Base-by-base conservation (phyloP, 2,113 vertebrate genomes). In the Solea senegalensis region DNA sequence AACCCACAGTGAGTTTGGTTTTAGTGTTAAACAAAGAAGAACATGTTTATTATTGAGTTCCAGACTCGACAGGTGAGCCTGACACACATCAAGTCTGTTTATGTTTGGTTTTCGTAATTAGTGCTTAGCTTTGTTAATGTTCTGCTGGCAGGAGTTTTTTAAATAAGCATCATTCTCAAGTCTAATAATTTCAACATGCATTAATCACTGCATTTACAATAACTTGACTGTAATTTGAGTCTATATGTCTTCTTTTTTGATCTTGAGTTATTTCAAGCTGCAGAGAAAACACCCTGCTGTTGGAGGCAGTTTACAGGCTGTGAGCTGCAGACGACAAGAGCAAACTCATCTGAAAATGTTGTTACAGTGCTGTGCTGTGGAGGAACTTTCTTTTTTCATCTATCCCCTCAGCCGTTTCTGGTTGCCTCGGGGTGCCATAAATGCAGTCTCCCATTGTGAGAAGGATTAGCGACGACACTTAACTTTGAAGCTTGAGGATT, bases 401-500 rank as follows among this genome's bases (percentile, higher is more conserved):
- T 28, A 59, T 83, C 80, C 84, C 78, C 74, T 83, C 77, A 72
- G 80, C 74, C 58, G 63, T 58, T 78, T 76, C 75, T 73, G 57
- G 50, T 76, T 73, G 55, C 73, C 74, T 80, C 45, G 27, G 78
- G 82, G 65, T 80, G 84, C 65, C 62, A 44, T 81, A 82, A 82
- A 81, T 39, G 58, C 59, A 52, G 54, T 87, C 74, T 69, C 21
- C 63, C 72, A 28, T 69, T 80, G 74, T 77, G 43, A 60, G 67
- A 51, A 67, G 88, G 85, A 87, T 91, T 88, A 87, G 56, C 16
- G 7, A 81, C 68, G 77, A 41, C 70, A 75, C 78, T 91, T 83
- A 66, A 86, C 86, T 88, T 86, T 79, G 84, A 88, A 82, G 79
- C 79, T 69, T 3, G 7, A 46, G 80, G 41, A 66, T 89, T 90